Percentiles rank a stretch among this genome's conserved stretches.
phyloP scores from a whole-genome alignment of 2,797 vertebrate genomes.

The Chiroxiphia lanceolata region DNA sequence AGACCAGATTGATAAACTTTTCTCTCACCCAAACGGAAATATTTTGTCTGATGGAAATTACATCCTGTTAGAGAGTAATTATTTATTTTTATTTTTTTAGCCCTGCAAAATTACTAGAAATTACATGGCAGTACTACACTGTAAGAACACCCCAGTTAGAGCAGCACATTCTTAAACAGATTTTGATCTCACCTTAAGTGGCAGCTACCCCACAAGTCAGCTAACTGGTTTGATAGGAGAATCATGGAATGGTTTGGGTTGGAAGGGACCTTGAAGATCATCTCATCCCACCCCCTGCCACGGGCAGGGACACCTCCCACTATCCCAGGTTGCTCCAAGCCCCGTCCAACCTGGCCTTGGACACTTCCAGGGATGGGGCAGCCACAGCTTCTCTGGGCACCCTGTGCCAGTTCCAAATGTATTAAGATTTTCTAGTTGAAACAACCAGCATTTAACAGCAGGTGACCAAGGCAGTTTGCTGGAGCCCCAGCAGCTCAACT shows the following conservation, averaged over 20 bases:
- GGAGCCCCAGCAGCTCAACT: too few species aligned
- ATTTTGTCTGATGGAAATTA: not conserved
- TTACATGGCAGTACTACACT: not conserved
- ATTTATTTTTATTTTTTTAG: not conserved
- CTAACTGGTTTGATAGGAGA: not conserved
- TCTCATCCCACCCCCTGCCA: too few species aligned
- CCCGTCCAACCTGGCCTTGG: too few species aligned
- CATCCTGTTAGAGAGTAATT: not conserved
- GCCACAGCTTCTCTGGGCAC: too few species aligned
- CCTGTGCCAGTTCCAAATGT: too few species aligned
- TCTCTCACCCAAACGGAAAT: not conserved
- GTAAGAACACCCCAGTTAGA: not conserved
- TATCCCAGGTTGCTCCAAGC: not conserved
- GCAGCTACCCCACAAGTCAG: not conserved
- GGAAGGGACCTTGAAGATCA: not conserved
- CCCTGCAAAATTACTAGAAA: not conserved
- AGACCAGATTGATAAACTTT: not conserved
- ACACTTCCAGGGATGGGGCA: too few species aligned
- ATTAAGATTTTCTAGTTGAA: too few species aligned
- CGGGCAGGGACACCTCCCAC: not conserved
- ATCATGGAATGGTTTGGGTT: not conserved
- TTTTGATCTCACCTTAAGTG: not conserved
- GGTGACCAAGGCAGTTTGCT: too few species aligned
- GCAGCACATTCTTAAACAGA: not conserved
- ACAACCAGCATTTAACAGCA: too few species aligned